Evolutionary conservation across 1,140 invertebrate genomes (phyloP).

Genomic region (Papilio aristodemus): DNA sequence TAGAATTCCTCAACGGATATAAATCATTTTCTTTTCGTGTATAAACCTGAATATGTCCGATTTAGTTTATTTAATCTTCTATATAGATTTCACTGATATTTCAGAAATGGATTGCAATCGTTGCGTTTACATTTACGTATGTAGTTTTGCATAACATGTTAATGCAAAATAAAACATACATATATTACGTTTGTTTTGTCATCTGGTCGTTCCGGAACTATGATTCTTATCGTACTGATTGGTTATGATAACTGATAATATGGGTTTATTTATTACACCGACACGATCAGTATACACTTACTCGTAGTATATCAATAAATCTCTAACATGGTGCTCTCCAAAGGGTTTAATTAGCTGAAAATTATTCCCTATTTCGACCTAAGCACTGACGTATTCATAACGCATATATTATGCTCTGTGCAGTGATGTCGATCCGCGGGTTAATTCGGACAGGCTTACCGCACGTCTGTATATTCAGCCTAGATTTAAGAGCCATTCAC

Average conservation of each 20-base stretch:
- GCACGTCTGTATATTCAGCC: constrained; percentile 10
- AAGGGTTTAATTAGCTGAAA: neutral
- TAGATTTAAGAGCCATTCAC: constrained; percentile 14
- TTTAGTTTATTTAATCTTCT: neutral
- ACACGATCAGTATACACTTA: no score
- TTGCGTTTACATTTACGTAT: neutral
- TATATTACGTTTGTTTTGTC: no score
- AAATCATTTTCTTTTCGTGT: neutral
- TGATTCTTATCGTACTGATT: no score
- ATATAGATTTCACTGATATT: neutral
- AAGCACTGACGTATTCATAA: neutral
- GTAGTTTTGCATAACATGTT: no score
- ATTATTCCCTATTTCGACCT: constrained; percentile 1
- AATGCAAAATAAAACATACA: no score
- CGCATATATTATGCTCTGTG: constrained; percentile 10
- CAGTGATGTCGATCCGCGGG: neutral
- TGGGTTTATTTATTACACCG: no score
- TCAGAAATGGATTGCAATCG: neutral
- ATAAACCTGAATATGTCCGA: neutral
- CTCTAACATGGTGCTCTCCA: neutral
- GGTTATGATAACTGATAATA: no score
- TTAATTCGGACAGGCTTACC: constrained; percentile 12
- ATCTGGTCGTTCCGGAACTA: no score
- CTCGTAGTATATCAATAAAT: neutral
- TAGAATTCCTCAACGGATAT: neutral